These are phyloP conservation scores for Thera obeliscata DNA, from an alignment of 2,888 invertebrate species.

Conservation along the genomic window DNA sequence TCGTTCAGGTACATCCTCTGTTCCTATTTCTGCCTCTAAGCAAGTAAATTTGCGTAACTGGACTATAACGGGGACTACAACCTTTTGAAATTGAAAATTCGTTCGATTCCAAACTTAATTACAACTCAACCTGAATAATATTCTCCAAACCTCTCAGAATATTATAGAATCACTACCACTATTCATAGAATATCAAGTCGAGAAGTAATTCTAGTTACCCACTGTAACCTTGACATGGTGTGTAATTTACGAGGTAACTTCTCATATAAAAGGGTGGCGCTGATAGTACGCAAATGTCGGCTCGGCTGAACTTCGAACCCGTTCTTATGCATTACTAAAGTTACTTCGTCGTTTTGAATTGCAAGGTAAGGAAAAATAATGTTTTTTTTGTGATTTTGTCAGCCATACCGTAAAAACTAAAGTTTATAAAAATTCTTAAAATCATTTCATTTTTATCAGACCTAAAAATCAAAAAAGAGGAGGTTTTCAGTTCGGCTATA, in stretches of 20 bases:
- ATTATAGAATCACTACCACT: not conserved
- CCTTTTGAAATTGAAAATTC: too few relatives aligned
- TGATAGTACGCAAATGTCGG: slow-evolving; percentile 49
- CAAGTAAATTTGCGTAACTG: too few relatives aligned
- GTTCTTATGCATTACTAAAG: slow-evolving; percentile 47
- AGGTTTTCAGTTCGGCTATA: too few relatives aligned
- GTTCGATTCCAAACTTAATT: too few relatives aligned
- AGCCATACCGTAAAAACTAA: not conserved
- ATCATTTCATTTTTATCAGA: too few relatives aligned
- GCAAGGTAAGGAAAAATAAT: not conserved
- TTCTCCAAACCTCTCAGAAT: not conserved
- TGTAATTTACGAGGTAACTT: slow-evolving; percentile 60
- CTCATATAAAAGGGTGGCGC: slow-evolving; percentile 56
- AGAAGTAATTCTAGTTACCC: slow-evolving; percentile 14
- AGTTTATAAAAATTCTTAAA: too few relatives aligned
- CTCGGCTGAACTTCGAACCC: slow-evolving; percentile 50
- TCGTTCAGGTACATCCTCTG: too few relatives aligned
- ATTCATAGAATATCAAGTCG: slow-evolving; percentile 10
- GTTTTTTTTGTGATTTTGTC: not conserved
- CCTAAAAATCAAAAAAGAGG: too few relatives aligned
- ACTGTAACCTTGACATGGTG: slow-evolving; percentile 33
- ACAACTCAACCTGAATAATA: not conserved
- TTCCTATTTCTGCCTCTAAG: too few relatives aligned
- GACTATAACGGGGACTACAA: too few relatives aligned
- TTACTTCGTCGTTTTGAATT: slow-evolving; percentile 28